phyloP scores from a whole-genome alignment of 2,888 invertebrate genomes.

The Belgica antarctica region DNA sequence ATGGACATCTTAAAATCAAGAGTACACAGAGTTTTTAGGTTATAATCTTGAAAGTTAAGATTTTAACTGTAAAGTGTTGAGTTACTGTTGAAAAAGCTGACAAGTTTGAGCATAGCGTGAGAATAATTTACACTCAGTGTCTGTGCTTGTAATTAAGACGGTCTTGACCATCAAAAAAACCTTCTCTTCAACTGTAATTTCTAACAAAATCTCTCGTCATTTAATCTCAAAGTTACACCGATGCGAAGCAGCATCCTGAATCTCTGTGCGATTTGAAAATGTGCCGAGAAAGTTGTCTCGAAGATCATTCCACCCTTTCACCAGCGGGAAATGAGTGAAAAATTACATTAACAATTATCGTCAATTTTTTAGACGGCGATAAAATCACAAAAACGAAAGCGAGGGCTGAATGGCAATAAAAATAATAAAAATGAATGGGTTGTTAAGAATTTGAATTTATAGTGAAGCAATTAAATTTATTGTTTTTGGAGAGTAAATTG shows the following conservation, averaged over 20 bases:
- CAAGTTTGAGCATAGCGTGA: too few relatives aligned
- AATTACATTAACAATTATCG: constrained; percentile 42
- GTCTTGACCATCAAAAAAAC: too few relatives aligned
- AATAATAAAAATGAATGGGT: constrained; percentile 41
- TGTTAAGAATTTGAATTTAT: constrained; percentile 42
- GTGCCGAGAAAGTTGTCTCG: neutral
- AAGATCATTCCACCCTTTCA: neutral
- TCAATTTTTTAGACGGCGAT: constrained; percentile 6
- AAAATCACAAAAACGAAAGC: neutral
- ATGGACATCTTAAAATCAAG: too few relatives aligned
- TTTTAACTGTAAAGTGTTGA: too few relatives aligned
- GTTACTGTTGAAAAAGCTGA: too few relatives aligned
- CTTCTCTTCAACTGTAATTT: too few relatives aligned
- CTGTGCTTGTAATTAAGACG: too few relatives aligned
- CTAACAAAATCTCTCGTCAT: constrained; percentile 12
- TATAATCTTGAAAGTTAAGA: too few relatives aligned
- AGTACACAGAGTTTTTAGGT: too few relatives aligned
- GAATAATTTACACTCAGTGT: too few relatives aligned
- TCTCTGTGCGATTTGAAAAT: neutral
- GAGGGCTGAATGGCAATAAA: constrained; percentile 18
- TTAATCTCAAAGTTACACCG: constrained; percentile 22
- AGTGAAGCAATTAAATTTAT: constrained; percentile 40
- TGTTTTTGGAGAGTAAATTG: neutral
- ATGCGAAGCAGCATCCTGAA: neutral
- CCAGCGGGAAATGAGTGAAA: constrained; percentile 30